Base-by-base conservation (phyloP, 30 jellyfish, hydroid and myxozoan species). In the Hydra vulgaris region DNA sequence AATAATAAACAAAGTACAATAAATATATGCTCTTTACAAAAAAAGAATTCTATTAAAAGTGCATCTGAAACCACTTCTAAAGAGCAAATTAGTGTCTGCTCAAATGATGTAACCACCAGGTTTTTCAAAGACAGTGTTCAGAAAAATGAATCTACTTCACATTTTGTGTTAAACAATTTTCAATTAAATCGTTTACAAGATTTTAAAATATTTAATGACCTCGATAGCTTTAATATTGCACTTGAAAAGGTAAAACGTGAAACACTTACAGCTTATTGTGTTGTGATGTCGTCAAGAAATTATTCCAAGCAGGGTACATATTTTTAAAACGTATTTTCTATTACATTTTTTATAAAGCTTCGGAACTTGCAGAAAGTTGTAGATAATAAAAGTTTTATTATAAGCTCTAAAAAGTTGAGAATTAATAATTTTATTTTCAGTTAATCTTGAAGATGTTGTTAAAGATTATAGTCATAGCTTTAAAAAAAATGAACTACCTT, bases 181-280 rank as follows among this genome's bases (percentile, higher is more conserved):
- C 61, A 40, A 12, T 12, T 12, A 40, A 40, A 40, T 40, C 61
- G 12, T 5, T 40, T 40, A 12, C 8, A 12, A 40, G 12, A 25
- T 75, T 75, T 75, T 7, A n/a, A 23, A 7, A 70, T 75, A 21
- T 75, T 23, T 75, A 27, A 27, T 17, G 16, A 18, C 24, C 56
- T 21, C 56, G 56, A 75, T 23, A 23, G 54, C 21, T 78, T 78
- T 54, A 61, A 78, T 22, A 52, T 23, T 1, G 54, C 85, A 21
- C 54, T 78, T 61, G 69, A 78, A 78, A 52, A 61, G 7, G 66
- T 53, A n/a, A 74, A 78, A n/a, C 66, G 69, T 23, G 54, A 53
- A 52, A 52, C 85, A 0, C 54, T 27, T 24, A 61, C 85, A 23
- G 26, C 79, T 78, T 78, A 53, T 61, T 78, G 85, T 54, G 69